phyloP scores from a whole-genome alignment of 2,888 invertebrate genomes.

The Rhorus exstirpatorius region DNA sequence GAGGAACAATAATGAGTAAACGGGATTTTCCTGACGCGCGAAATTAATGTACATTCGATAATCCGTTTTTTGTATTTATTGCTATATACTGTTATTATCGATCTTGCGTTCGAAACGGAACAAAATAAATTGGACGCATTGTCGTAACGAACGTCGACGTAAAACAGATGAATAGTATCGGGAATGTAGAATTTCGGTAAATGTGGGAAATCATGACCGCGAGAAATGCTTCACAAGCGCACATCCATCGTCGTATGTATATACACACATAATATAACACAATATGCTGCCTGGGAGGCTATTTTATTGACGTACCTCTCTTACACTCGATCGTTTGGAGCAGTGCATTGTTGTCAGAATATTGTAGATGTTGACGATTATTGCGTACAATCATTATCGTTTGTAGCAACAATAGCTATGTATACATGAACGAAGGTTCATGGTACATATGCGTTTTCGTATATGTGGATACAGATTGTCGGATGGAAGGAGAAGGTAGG shows the following conservation, averaged over 20 bases:
- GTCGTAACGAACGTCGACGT: slow-evolving; percentile 54
- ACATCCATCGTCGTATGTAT: slow-evolving; percentile 1
- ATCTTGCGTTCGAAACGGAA: slow-evolving; percentile 18
- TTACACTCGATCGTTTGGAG: slow-evolving; percentile 54
- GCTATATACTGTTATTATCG: slow-evolving; percentile 39
- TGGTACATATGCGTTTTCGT: slow-evolving; percentile 26
- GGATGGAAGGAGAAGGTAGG: not conserved
- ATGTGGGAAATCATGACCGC: slow-evolving; percentile 46
- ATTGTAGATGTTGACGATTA: slow-evolving; percentile 67
- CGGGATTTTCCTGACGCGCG: not conserved
- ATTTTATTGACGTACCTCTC: slow-evolving; percentile 61
- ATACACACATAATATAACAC: not conserved
- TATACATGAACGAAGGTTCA: slow-evolving; percentile 1
- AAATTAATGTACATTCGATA: slow-evolving; percentile 29
- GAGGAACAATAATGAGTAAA: not conserved
- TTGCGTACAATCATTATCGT: slow-evolving; percentile 62
- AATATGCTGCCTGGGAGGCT: slow-evolving; percentile 32
- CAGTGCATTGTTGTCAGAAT: slow-evolving; percentile 58
- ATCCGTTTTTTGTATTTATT: slow-evolving; percentile 22
- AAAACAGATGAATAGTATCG: slow-evolving; percentile 37
- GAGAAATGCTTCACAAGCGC: slow-evolving; percentile 20
- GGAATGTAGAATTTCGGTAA: slow-evolving; percentile 32
- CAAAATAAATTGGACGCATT: slow-evolving; percentile 52
- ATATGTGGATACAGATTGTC: not conserved
- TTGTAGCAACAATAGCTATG: slow-evolving; percentile 55